Base-by-base conservation (phyloP, 2,113 vertebrate genomes). In the Grus americana region DNA sequence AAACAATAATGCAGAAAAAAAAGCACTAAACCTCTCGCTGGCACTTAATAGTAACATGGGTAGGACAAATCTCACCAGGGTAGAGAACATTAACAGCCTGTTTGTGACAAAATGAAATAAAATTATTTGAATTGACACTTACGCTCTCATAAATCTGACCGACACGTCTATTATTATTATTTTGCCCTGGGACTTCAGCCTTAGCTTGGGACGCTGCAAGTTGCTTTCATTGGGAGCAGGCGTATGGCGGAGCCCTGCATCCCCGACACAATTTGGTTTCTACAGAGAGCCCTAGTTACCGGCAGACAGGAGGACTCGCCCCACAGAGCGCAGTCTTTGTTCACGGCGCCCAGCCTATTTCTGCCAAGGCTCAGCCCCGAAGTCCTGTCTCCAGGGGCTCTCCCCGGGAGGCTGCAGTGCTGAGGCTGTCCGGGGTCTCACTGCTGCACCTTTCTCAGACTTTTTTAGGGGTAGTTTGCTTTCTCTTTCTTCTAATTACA, bases 51-150 rank as follows among this genome's bases (percentile, higher is more conserved):
- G 83, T 81, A 68, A 87, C 79, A 67, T 15, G 73, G 73, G 44
- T 71, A 94, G 96, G 70, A 93, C 66, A 93, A 91, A 94, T 93
- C 91, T 87, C 92, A 85, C 61, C 52, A 75, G 76, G 83, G 78
- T 57, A 79, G 70, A 73, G 65, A 91, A 81, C 0, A 0, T 68
- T 91, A 94, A 44, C 73, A 92, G 65, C 21, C 49, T 89, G 49
- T 75, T 92, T 81, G 57, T 91, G 74, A 87, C 76, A 95, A 94
- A 91, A 91, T 68, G 32, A 89, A 94, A 93, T 79, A 89, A 81
- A 92, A 92, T 65, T 2, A 75, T 93, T 87, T 76, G 58, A 91
- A 84, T 58, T 89, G 61, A 85, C 49, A 68, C 30, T 88, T 87
- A 58, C 0, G 5, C 47, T 92, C 24, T 40, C 59, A 57, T 84